Evolutionary conservation across 2,113 vertebrate species (phyloP), one percentile per base, ranked within the genome.

Genomic region (Callorhinus ursinus): DNA sequence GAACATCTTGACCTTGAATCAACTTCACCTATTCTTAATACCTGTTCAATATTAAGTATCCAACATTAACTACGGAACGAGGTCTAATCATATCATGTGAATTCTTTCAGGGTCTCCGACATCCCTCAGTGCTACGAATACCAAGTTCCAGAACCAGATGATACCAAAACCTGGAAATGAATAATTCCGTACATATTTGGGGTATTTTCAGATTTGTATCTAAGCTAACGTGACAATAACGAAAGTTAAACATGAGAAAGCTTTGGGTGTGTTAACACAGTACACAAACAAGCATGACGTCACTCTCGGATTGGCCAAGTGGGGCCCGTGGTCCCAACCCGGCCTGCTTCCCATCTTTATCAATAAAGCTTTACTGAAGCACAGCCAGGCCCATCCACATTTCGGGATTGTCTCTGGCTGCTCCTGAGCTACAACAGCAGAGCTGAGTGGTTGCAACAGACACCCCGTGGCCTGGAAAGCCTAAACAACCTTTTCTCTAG

Each of bases 141-240:
- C 46, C 57, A 86, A 71, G 26, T 42, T 90, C 46, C 5, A 1
- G 55, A 93, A 93, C 36, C 69, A 28, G 57, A 76, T 53, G 39
- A 74, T 22, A 42, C 49, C 55, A 49, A 86, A 14, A 94, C 67
- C 19, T 91, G 53, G 59, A 95, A 96, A 88, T 65, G 80, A 88
- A 72, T 57, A 55, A 65, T 59, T 87, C 53, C 51, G 61, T n/a
- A 87, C 21, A 49, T 51, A 42, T n/a, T 65, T 49, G 59, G 26
- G 16, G 24, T 81, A 39, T 98, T 98, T 98, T 96, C 97, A 98
- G 97, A 55, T 92, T 24, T 84, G 14, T 16, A 67, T 9, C 77
- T 88, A 82, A 84, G 84, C 67, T 93, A 88, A 87, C 33, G 6
- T 19, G 46, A 83, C 33, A 74, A 28, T 22, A 67, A 85, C 24